phyloP scores from a whole-genome alignment of 2,797 vertebrate genomes.

The Toxotes lorentzi region DNA sequence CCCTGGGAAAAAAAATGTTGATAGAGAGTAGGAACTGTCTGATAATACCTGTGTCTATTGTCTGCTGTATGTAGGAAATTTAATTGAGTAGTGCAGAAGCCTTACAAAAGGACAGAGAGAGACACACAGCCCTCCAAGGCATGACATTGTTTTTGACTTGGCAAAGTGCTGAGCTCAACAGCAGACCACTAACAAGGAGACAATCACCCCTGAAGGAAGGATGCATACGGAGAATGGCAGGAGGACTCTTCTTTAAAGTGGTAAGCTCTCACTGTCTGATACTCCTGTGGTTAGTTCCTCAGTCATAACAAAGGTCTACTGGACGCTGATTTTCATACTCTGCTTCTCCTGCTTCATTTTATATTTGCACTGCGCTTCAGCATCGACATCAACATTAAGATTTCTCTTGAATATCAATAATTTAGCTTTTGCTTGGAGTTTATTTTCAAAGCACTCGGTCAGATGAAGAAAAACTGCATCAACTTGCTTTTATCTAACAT shows the following conservation, averaged over 20 bases:
- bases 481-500: constrained; percentile 73
- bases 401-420: constrained; percentile 79
- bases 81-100: constrained; percentile 77
- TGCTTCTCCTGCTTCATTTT: constrained; percentile 40
- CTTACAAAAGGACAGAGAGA: constrained; percentile 72
- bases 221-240: constrained; percentile 70
- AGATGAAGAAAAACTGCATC: constrained; percentile 69
- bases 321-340: constrained; percentile 54
- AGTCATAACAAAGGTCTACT: constrained; percentile 61
- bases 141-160: constrained; percentile 85
- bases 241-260: constrained; percentile 69
- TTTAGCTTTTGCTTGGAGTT: constrained; percentile 78
- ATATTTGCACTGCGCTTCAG: constrained; percentile 60
- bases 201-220: constrained; percentile 76
- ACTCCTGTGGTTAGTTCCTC: constrained; percentile 58
- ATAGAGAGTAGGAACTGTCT: constrained; percentile 28
- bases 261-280: constrained; percentile 50
- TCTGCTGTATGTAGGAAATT: constrained; percentile 62
- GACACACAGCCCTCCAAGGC: constrained; percentile 76
- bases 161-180: constrained; percentile 86
- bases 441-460: constrained; percentile 76
- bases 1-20: neutral
- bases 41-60: constrained; percentile 60
- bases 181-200: constrained; percentile 81
- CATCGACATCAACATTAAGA: constrained; percentile 63